Conservation (phyloP, 2,113 vertebrate genomes). For the Rhipidura dahli region DNA sequence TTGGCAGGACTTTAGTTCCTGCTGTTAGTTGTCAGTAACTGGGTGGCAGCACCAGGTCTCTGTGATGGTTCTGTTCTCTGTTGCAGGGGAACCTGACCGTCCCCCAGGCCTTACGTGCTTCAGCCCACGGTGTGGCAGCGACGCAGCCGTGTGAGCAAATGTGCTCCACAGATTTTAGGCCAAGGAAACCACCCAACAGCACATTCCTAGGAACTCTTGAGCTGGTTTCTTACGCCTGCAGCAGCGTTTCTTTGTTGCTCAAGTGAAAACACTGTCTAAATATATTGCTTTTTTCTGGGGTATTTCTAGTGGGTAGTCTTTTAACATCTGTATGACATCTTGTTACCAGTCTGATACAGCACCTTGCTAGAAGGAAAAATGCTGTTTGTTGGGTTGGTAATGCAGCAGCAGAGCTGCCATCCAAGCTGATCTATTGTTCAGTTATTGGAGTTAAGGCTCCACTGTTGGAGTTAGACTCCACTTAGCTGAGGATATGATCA, state of each 20-base stretch:
- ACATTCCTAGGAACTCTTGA: not conserved
- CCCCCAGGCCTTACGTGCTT: not conserved
- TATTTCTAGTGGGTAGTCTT: not conserved
- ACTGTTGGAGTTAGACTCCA: too few species aligned
- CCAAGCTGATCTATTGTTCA: not conserved
- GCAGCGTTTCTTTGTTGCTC: not conserved
- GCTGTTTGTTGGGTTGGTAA: not conserved
- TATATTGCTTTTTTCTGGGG: not conserved
- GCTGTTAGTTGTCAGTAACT: not conserved
- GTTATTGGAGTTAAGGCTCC: not conserved
- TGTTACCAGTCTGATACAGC: not conserved
- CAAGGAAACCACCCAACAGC: not conserved
- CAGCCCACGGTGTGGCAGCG: rapidly evolving
- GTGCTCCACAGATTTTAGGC: not conserved
- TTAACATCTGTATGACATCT: not conserved
- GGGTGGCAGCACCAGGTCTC: not conserved
- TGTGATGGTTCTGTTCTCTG: not conserved
- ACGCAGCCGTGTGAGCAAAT: not conserved
- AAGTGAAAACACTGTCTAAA: not conserved
- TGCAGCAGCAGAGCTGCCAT: not conserved
- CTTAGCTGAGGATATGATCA: not conserved
- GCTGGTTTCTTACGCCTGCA: not conserved
- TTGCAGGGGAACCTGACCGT: not conserved
- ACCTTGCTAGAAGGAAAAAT: not conserved
- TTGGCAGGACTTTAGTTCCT: not conserved